Conservation (phyloP, 35 echinoderm and acorn worm genomes). For the Lytechinus pictus region DNA sequence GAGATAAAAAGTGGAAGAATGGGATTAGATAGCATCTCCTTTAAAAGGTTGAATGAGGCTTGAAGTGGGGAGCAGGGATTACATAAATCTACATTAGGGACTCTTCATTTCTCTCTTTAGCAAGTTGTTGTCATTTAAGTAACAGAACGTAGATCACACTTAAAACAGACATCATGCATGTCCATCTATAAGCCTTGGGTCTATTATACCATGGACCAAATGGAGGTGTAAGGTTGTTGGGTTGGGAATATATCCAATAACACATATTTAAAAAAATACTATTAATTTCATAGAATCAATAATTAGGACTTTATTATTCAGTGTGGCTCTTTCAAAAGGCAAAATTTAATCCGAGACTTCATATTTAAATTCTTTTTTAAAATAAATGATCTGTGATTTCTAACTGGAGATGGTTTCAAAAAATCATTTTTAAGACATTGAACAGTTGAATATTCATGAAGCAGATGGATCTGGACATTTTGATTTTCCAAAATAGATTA, state of each 20-base stretch:
- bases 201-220: not conserved
- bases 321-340: not conserved
- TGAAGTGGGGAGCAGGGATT: not conserved
- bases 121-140: not conserved
- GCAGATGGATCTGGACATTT: too few relatives aligned
- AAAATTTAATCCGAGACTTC: not conserved
- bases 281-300: too few relatives aligned
- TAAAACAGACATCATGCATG: not conserved
- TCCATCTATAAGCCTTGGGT: not conserved
- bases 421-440: too few relatives aligned
- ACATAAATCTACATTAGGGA: not conserved
- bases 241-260: too few relatives aligned
- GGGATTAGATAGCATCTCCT: not conserved
- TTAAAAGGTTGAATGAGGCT: not conserved
- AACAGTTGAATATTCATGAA: too few relatives aligned
- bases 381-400: too few relatives aligned
- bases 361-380: too few relatives aligned
- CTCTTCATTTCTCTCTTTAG: not conserved
- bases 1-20: not conserved
- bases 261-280: too few relatives aligned
- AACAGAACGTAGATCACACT: not conserved
- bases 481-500: too few relatives aligned
- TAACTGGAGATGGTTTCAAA: too few relatives aligned
- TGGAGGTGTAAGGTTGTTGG: too few relatives aligned
- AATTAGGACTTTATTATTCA: not conserved